A percentile compares a stretch with the other conserved stretches of the same genome.
Evolutionary conservation across 2,797 vertebrate genomes (phyloP).

Genomic region (Geotria australis): DNA sequence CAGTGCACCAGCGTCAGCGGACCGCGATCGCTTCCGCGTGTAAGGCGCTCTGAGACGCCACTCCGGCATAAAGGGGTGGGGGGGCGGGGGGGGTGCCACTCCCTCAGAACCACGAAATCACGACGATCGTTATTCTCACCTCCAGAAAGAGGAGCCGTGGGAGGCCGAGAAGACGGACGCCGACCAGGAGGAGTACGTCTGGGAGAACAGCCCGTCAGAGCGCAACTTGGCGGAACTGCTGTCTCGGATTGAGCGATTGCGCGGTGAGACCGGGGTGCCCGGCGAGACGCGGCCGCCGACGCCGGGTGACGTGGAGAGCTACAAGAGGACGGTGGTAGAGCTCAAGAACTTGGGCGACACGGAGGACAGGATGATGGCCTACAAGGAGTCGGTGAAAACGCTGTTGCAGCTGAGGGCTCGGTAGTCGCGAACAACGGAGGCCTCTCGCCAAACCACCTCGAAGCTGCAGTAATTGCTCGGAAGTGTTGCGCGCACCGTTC

Average conservation of each 20-base stretch:
- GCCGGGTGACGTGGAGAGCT: conserved; percentile 25
- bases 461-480: too few species aligned
- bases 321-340: conserved; percentile 21
- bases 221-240: conserved; percentile 28
- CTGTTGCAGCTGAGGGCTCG: conserved; percentile 21
- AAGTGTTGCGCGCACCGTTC: too few species aligned
- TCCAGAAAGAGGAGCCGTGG: conserved; percentile 68
- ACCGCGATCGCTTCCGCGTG: too few species aligned
- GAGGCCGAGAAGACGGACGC: conserved; percentile 36
- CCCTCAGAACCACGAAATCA: too few species aligned
- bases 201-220: conserved; percentile 56
- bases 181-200: conserved; percentile 65
- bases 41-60: too few species aligned
- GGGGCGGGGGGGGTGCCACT: too few species aligned
- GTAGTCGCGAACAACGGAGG: too few species aligned
- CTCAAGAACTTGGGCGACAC: conserved; percentile 56
- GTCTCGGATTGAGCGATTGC: conserved; percentile 13
- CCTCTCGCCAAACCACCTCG: too few species aligned
- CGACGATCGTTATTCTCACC: conserved; percentile 4
- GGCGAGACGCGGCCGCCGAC: conserved; percentile 29
- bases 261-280: conserved; percentile 5
- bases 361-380: conserved; percentile 22
- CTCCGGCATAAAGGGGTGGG: too few species aligned
- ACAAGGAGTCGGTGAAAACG: conserved; percentile 59
- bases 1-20: too few species aligned